Conservation (phyloP, 2,888 invertebrate species). For the Phytoseiulus persimilis region DNA sequence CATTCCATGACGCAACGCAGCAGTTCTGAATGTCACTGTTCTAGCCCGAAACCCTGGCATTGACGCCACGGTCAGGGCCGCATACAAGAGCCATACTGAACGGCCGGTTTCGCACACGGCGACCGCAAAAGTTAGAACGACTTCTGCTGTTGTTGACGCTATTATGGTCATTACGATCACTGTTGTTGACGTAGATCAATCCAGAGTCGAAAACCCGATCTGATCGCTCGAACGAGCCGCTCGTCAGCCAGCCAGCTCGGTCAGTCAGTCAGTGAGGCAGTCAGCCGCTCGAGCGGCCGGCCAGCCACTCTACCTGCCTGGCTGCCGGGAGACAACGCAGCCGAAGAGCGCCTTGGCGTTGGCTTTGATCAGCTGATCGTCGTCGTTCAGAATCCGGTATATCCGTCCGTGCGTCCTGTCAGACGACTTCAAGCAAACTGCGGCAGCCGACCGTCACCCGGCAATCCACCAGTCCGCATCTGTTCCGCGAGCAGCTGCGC, state of each 20-base stretch:
- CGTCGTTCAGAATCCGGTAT: background rate
- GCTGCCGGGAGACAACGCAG: background rate
- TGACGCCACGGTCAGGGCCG: conserved; percentile 5
- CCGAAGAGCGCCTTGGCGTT: background rate
- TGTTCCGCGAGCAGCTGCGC: background rate
- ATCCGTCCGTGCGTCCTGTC: background rate
- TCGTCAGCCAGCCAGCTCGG: background rate
- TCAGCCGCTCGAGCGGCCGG: too few relatives aligned
- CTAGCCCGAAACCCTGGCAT: background rate
- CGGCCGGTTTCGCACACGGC: background rate
- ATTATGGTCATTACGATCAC: background rate
- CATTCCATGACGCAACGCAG: background rate
- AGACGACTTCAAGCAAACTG: background rate
- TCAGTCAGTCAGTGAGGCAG: too few relatives aligned
- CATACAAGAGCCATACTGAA: background rate
- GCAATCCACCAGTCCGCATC: background rate
- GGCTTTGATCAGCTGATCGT: background rate
- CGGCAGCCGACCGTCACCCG: background rate
- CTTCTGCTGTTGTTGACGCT: background rate
- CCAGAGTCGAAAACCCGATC: background rate
- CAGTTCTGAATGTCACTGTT: background rate
- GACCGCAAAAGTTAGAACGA: background rate
- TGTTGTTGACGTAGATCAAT: background rate
- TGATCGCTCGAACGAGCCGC: background rate
- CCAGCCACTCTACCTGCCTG: too few relatives aligned